Base-by-base conservation (phyloP, 2,888 invertebrate genomes). In the Synanthedon formicaeformis region DNA sequence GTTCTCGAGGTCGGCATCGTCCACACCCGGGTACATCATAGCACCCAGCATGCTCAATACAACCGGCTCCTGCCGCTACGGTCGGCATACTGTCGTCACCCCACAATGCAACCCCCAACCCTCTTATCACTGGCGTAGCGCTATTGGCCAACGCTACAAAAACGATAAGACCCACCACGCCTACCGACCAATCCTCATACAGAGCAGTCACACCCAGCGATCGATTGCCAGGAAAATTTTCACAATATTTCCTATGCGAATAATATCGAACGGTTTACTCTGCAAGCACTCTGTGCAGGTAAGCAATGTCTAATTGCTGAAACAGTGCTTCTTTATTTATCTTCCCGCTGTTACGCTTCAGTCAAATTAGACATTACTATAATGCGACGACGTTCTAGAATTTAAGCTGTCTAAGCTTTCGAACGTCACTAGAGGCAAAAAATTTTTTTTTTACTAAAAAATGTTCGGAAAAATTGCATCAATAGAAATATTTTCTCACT, bases 1-100 rank as follows among this genome's bases (percentile, higher is more conserved):
- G 75, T 88, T 88, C 72, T 89, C 82, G 57, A 85, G 73, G 57
- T 78, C 77, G 16, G 71, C 60, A 58, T 77, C 78, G 60, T 86
- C 82, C 59, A 71, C 71, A 60, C 75, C 76, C 60, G 84, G 85
- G 72, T 81, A 88, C 88, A 88, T 87, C 88, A 87, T 88, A 64
- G 88, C 73, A 69, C 87, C 88, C 74, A 88, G 66, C 88, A 88
- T 88, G 60, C 62, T 69, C 61, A 60, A 63, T 64, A 67, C 80
- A 73, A 69, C 82, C 80, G 75, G 64, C 76, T 69, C 71, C 70
- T 65, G 64, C 73, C 75, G 73, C 75, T 70, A 63, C 78, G 70
- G 64, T 67, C 72, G 71, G 69, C 75, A 66, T 71, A 86, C 85
- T 86, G 79, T 72, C 73, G 71, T 73, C 77, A 79, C 82, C 82